Evolutionary conservation across 2,797 vertebrate species (phyloP).

Genomic region (Anniella stebbinsi): DNA sequence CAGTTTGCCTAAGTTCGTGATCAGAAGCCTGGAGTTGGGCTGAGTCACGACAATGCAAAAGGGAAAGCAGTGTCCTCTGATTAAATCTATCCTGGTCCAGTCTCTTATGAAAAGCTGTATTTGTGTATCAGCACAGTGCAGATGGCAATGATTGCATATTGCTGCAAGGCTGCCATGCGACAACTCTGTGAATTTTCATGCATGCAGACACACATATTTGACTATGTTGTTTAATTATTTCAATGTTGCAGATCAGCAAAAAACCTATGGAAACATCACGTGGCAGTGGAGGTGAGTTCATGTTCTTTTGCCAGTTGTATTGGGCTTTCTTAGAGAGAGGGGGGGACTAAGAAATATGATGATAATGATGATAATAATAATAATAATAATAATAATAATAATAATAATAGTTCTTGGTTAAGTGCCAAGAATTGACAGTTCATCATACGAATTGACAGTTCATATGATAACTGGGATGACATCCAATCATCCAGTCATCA

Average conservation of each 20-base stretch:
- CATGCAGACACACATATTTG: not conserved
- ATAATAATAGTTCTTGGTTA: too few species aligned
- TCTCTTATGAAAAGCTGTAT: not conserved
- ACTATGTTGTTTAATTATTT: not conserved
- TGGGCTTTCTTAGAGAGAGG: too few species aligned
- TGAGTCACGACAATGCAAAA: too few species aligned
- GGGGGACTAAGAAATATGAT: too few species aligned
- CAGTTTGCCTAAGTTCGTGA: too few species aligned
- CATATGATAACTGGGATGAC: not conserved
- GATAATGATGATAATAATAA: too few species aligned
- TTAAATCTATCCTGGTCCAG: not conserved
- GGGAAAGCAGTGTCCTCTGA: not conserved
- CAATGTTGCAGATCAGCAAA: constrained; percentile 33
- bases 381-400: too few species aligned
- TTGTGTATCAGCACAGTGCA: not conserved
- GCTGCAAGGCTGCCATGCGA: not conserved
- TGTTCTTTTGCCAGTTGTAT: not conserved
- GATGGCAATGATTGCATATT: not conserved
- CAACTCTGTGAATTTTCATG: not conserved
- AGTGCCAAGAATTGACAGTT: too few species aligned
- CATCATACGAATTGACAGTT: not conserved
- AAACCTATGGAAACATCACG: constrained; percentile 36
- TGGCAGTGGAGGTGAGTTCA: constrained; percentile 17
- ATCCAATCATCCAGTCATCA: not conserved
- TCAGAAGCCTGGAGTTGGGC: too few species aligned